Percentiles rank a stretch among this genome's conserved stretches.
These are phyloP conservation scores for Megalurothrips usitatus DNA, from an alignment of 2,888 invertebrate genomes.

Conservation along the genomic window DNA sequence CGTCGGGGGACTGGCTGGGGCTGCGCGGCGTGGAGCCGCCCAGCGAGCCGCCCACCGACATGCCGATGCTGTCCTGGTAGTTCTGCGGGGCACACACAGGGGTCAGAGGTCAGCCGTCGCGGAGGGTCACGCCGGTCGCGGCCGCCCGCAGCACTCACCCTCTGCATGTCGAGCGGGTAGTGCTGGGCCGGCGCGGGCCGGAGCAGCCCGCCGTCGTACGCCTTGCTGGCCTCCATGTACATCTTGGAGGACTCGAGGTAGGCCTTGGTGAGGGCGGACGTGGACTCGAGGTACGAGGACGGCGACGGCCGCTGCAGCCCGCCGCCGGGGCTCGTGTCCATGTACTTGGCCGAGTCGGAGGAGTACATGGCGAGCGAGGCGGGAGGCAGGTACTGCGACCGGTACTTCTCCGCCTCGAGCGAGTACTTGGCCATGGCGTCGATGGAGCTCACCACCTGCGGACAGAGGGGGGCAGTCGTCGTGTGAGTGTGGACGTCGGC, in stretches of 20 bases:
- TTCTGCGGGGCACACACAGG: neutral
- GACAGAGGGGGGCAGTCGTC: conserved; percentile 41
- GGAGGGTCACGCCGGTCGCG: too few species aligned
- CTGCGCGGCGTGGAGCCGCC: conserved; percentile 45
- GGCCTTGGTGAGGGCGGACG: conserved; percentile 62
- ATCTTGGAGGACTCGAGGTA: conserved; percentile 65
- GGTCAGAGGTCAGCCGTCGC: too few species aligned
- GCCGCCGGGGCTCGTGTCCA: conserved; percentile 54
- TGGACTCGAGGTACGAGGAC: conserved; percentile 61
- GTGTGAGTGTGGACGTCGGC: too few species aligned
- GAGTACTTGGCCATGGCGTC: conserved; percentile 74
- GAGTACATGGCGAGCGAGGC: conserved; percentile 62
- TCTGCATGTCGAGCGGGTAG: conserved; percentile 61
- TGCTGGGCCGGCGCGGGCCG: conserved; percentile 41
- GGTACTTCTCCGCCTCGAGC: conserved; percentile 71
- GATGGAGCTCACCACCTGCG: conserved; percentile 69
- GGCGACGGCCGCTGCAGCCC: conserved; percentile 51
- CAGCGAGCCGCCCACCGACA: conserved; percentile 48
- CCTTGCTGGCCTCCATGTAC: conserved; percentile 60
- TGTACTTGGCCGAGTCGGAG: conserved; percentile 54
- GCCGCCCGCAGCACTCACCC: conserved; percentile 58
- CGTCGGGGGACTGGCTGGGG: conserved; percentile 38
- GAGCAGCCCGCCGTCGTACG: conserved; percentile 41
- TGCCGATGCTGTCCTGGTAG: conserved; percentile 42
- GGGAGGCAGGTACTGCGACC: conserved; percentile 63